Conservation (phyloP, 2,888 invertebrate species). For the Leptogaster cylindrica region DNA sequence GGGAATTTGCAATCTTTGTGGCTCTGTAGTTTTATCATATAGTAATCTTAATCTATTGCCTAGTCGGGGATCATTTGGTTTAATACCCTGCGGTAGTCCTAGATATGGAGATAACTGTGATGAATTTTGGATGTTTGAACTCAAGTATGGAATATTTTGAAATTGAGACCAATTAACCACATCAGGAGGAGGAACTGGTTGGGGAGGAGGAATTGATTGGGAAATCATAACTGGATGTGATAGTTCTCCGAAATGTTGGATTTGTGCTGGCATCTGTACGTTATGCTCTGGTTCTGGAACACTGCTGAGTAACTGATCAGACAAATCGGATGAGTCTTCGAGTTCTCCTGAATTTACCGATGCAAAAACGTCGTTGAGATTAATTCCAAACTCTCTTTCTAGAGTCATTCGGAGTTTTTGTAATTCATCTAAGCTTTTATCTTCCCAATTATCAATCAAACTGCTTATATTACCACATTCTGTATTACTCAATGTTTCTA, state of each 20-base stretch:
- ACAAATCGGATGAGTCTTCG: neutral
- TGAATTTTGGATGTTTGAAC: neutral
- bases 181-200: neutral
- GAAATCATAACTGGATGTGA: neutral
- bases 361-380: neutral
- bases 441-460: constrained; percentile 8
- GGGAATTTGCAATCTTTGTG: neutral
- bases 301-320: no score
- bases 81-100: constrained; percentile 14
- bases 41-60: neutral
- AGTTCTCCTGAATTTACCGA: neutral
- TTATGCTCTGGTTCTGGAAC: no score
- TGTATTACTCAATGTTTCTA: no score
- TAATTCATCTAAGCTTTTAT: constrained; percentile 2
- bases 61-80: constrained; percentile 11
- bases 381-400: neutral
- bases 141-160: neutral
- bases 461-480: no score
- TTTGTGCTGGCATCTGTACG: no score
- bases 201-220: neutral
- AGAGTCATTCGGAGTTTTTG: neutral
- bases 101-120: neutral
- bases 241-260: no score
- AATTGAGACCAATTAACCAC: neutral
- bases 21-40: constrained; percentile 7